Percentiles rank a stretch among this genome's conserved stretches.
Evolutionary conservation across 2,888 invertebrate species (phyloP).

Genomic region (Latrodectus elegans): DNA sequence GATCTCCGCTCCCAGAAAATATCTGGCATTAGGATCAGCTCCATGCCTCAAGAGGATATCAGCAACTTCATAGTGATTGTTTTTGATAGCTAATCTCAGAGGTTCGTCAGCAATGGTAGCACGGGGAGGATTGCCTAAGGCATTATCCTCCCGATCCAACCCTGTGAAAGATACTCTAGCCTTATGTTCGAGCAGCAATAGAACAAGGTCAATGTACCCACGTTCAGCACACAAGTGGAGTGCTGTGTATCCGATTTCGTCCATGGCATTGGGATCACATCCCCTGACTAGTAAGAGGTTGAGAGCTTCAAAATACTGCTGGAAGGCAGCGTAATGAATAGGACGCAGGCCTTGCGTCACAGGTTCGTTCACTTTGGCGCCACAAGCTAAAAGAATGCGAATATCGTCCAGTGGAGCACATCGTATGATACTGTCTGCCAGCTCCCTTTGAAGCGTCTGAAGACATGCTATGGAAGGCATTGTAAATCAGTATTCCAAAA

Average conservation of each 20-base stretch:
- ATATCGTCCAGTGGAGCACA: slow-evolving; percentile 91
- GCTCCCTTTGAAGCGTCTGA: slow-evolving; percentile 82
- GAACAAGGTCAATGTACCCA: slow-evolving; percentile 74
- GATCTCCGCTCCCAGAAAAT: slow-evolving; percentile 89
- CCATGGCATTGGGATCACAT: slow-evolving; percentile 86
- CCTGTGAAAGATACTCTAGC: slow-evolving; percentile 84
- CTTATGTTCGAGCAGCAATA: slow-evolving; percentile 84
- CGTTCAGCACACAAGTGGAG: slow-evolving; percentile 87
- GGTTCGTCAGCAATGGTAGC: slow-evolving; percentile 82
- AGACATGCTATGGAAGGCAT: slow-evolving; percentile 71
- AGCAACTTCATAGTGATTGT: slow-evolving; percentile 83
- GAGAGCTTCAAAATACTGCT: slow-evolving; percentile 84
- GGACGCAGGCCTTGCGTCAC: slow-evolving; percentile 83
- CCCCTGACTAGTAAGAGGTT: slow-evolving; percentile 86
- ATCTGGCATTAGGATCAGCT: slow-evolving; percentile 92
- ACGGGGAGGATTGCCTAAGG: slow-evolving; percentile 71
- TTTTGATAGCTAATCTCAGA: slow-evolving; percentile 89
- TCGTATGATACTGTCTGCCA: slow-evolving; percentile 92
- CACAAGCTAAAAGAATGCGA: slow-evolving; percentile 87
- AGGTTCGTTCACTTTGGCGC: slow-evolving; percentile 79
- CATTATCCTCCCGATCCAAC: slow-evolving; percentile 39
- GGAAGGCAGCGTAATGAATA: slow-evolving; percentile 94
- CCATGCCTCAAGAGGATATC: slow-evolving; percentile 85
- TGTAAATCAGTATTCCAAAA: neutral
- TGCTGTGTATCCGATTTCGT: slow-evolving; percentile 93